Evolutionary conservation across 2,113 vertebrate genomes (phyloP), one percentile per base, ranked within the genome.

Genomic region (Ciconia stormi): DNA sequence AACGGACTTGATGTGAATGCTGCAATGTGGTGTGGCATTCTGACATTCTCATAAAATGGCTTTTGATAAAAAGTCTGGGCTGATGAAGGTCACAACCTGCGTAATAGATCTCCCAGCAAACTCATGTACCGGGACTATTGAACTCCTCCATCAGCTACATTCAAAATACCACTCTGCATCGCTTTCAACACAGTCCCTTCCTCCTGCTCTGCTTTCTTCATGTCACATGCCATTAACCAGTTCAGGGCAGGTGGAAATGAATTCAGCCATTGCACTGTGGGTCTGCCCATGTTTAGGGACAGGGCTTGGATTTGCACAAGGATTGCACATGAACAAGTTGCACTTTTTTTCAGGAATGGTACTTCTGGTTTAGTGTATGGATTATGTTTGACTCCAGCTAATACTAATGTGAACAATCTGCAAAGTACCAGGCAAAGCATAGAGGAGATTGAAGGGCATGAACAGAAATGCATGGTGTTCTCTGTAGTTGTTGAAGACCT

Each of bases 71-170:
- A 95, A 91, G 84, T 61, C 70, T 82, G 27, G 32, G 46, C 62
- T 80, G 36, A 63, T 77, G 94, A 95, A 97, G 96, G 95, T 95
- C 91, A 94, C 78, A 85, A 86, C 84, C 95, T 94, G 74, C 15
- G 71, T 94, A 96, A 94, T 8, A 87, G 83, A 80, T 76, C 86
- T 95, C 36, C 69, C 78, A 59, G 84, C 82, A 93, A 88, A 77
- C 59, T 73, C 71, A 13, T 2, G 46, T 50, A 9, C 49, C 3
- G 5, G 69, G 44, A 20, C 89, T 80, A 29, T n/a, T 69, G 9
- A 85, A 4, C 44, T 73, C 22, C 70, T 94, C 49, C 61, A 12
- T 82, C 30, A 49, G 52, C 44, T 27, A 9, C 16, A 0, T 58
- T 91, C n/a, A 20, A 2, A 62, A 38, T 11, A 6, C 53, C 36